Conservation (phyloP, 2,888 invertebrate genomes). For the Agrotis puta region DNA sequence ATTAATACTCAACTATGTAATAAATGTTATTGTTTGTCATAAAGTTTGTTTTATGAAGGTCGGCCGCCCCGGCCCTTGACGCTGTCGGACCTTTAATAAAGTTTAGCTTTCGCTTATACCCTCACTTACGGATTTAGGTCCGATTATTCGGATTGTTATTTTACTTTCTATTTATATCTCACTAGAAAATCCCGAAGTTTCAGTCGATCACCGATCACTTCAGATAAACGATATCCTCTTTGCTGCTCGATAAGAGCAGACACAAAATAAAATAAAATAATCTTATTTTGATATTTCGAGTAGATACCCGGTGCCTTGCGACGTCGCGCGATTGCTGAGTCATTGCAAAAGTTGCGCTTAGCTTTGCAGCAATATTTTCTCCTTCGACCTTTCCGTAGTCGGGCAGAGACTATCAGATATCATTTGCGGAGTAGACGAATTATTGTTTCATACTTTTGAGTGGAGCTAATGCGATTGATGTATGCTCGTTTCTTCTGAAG, state of each 20-base stretch:
- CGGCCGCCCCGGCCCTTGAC: constrained; percentile 77
- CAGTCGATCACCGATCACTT: constrained; percentile 65
- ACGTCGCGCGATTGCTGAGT: constrained; percentile 79
- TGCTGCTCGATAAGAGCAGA: constrained; percentile 71
- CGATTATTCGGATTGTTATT: constrained; percentile 75
- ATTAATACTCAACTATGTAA: constrained; percentile 89
- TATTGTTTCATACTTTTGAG: constrained; percentile 52
- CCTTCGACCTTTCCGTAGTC: constrained; percentile 71
- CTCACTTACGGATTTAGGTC: constrained; percentile 74
- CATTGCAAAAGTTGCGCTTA: constrained; percentile 83
- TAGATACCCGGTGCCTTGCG: constrained; percentile 76
- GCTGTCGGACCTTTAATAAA: constrained; percentile 84
- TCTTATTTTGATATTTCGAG: constrained; percentile 82
- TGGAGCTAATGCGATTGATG: not conserved
- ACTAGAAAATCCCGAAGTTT: constrained; percentile 57
- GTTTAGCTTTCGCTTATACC: constrained; percentile 79
- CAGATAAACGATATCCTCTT: constrained; percentile 70
- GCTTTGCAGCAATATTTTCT: constrained; percentile 81
- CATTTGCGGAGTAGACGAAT: constrained; percentile 67
- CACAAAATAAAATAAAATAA: constrained; percentile 80
- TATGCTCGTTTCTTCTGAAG: not conserved
- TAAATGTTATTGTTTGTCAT: constrained; percentile 90
- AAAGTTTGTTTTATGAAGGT: constrained; percentile 89
- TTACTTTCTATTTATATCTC: constrained; percentile 59
- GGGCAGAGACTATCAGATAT: constrained; percentile 69